Evolutionary conservation across 2,797 vertebrate genomes (phyloP).

Genomic region (Nothura maculosa): DNA sequence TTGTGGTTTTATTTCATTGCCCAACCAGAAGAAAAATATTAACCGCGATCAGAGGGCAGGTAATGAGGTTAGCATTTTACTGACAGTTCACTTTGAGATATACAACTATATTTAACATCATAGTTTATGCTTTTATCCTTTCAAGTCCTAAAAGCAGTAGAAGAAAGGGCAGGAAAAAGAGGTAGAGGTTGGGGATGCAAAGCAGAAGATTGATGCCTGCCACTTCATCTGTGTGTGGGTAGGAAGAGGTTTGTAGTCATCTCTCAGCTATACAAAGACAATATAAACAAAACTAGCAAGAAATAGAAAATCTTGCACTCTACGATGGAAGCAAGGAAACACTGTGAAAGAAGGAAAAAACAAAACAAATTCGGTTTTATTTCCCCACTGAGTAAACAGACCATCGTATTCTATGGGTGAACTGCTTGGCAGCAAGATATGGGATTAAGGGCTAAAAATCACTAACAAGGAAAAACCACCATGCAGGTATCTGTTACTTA

Average conservation of each 20-base stretch:
- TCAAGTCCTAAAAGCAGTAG: not conserved
- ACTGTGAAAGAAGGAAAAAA: not conserved
- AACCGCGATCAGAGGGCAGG: not conserved
- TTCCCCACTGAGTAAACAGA: not conserved
- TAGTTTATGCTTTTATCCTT: not conserved
- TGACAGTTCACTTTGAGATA: not conserved
- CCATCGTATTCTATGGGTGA: not conserved
- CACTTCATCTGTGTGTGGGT: not conserved
- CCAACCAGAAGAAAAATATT: not conserved
- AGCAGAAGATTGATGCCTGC: not conserved
- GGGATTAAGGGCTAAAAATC: too few species aligned
- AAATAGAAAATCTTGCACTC: not conserved
- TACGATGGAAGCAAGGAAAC: not conserved
- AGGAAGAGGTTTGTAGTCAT: not conserved
- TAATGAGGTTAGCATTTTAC: not conserved
- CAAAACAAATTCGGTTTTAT: not conserved
- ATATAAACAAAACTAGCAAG: not conserved
- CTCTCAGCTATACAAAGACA: not conserved
- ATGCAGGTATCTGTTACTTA: too few species aligned
- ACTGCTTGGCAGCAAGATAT: not conserved
- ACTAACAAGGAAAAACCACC: too few species aligned
- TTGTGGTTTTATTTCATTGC: not conserved
- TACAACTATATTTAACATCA: not conserved
- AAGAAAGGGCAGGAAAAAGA: not conserved
- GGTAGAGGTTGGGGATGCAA: not conserved